phyloP scores from a whole-genome alignment of 2,113 vertebrate genomes.

The Hyaena hyaena region DNA sequence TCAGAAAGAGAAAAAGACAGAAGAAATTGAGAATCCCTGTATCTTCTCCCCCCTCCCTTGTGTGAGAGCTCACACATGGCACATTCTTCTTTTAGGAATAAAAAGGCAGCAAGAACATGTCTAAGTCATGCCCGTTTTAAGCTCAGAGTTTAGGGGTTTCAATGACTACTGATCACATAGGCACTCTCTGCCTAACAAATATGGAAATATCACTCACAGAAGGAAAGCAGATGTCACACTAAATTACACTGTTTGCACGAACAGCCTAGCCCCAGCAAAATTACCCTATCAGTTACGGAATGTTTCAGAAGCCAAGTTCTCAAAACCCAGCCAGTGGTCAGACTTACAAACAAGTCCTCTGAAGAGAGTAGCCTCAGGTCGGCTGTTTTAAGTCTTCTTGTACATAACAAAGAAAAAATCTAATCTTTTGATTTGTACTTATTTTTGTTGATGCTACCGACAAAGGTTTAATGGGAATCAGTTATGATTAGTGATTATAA shows the following conservation, averaged over 20 bases:
- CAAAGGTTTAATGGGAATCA: neutral
- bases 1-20: neutral
- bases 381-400: neutral
- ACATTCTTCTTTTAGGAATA: neutral
- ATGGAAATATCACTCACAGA: neutral
- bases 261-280: neutral
- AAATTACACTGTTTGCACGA: neutral
- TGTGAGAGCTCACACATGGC: neutral
- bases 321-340: neutral
- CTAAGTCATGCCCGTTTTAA: neutral
- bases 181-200: neutral
- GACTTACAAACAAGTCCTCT: neutral
- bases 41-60: neutral
- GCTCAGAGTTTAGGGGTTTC: neutral
- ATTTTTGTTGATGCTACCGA: neutral
- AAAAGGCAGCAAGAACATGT: neutral
- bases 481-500: neutral
- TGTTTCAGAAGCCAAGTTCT: neutral
- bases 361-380: neutral
- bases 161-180: neutral
- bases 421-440: neutral
- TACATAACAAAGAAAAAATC: neutral
- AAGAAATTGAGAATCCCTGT: neutral
- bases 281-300: neutral
- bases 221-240: conserved; percentile 22